Evolutionary conservation across 2,113 vertebrate genomes (phyloP).

Genomic region (Prinia subflava): DNA sequence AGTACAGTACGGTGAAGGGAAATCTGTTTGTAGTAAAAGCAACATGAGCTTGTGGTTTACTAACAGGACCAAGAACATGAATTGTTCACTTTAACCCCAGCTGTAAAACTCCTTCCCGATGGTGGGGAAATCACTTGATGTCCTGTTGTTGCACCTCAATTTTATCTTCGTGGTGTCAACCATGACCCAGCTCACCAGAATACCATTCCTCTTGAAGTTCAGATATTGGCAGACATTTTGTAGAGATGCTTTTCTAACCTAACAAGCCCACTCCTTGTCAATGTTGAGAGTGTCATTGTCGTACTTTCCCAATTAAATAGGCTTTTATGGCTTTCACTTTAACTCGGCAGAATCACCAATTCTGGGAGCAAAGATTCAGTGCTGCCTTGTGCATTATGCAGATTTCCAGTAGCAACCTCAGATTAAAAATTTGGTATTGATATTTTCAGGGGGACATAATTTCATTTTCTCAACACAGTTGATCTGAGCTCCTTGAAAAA

Average conservation of each 20-base stretch:
- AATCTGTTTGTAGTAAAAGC: constrained; percentile 49
- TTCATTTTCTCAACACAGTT: neutral
- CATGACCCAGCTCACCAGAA: neutral
- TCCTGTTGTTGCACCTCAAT: neutral
- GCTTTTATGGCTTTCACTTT: neutral
- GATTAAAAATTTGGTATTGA: constrained; percentile 1
- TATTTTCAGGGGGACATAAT: neutral
- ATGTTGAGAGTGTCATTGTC: neutral
- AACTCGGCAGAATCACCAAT: neutral
- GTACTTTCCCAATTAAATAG: neutral
- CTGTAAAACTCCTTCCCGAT: neutral
- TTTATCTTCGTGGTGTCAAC: neutral
- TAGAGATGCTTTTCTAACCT: neutral
- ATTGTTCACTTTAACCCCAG: constrained; percentile 12
- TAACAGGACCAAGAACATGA: neutral
- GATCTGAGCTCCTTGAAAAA: neutral
- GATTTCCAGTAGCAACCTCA: neutral
- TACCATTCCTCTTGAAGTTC: neutral
- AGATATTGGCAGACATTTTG: neutral
- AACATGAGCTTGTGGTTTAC: constrained; percentile 9
- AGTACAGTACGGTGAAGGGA: constrained; percentile 15
- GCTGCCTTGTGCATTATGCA: neutral
- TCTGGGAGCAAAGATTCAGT: neutral
- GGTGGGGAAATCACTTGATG: neutral
- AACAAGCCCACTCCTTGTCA: neutral